A percentile compares a stretch with the other conserved stretches of the same genome.
These are phyloP conservation scores for Chinchilla lanigera DNA, from an alignment of 2,113 vertebrate genomes.

Conservation along the genomic window DNA sequence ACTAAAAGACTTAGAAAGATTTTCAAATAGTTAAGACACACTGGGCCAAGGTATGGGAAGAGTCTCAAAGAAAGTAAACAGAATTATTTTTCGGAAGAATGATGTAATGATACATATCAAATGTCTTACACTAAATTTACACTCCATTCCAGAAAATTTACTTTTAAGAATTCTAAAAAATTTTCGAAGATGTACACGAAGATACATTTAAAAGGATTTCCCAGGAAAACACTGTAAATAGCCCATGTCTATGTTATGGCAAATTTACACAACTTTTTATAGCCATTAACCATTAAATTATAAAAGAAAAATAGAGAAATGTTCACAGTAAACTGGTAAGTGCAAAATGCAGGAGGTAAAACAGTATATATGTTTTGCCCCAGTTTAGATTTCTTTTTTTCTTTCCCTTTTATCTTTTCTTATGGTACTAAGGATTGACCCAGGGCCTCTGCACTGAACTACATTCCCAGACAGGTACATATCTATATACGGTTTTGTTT, in stretches of 20 bases:
- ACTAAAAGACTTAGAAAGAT: slow-evolving; percentile 7
- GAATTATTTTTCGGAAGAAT: slow-evolving; percentile 45
- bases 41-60: neutral
- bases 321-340: slow-evolving; percentile 1
- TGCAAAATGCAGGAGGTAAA: slow-evolving; percentile 7
- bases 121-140: slow-evolving; percentile 10
- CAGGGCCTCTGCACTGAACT: neutral
- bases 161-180: slow-evolving; percentile 36
- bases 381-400: neutral
- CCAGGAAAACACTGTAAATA: neutral
- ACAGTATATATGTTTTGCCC: neutral
- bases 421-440: neutral
- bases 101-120: slow-evolving; percentile 10
- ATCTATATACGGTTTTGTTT: too few species aligned
- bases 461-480: neutral
- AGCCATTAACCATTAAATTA: slow-evolving; percentile 25
- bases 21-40: neutral
- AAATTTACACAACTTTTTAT: neutral
- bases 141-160: slow-evolving; percentile 28
- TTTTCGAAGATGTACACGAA: neutral
- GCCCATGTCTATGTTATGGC: neutral
- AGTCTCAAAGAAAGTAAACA: slow-evolving; percentile 13
- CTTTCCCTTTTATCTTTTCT: neutral
- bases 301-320: slow-evolving; percentile 31
- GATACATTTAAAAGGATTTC: neutral